Conservation (phyloP, 2,797 vertebrate species). For the Lithobates pipiens region DNA sequence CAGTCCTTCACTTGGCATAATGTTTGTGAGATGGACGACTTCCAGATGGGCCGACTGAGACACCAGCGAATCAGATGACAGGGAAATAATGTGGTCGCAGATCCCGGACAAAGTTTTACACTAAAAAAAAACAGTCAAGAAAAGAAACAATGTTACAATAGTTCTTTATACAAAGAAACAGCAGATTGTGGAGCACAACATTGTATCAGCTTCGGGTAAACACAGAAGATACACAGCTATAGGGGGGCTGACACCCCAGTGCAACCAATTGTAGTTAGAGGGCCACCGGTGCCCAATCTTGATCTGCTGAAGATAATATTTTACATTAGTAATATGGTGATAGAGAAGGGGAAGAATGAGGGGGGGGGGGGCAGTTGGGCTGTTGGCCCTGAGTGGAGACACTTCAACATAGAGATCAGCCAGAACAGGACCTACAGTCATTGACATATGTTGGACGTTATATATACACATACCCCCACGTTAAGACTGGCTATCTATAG, state of each 20-base stretch:
- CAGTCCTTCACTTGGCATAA: slow-evolving; percentile 86
- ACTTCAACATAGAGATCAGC: no score
- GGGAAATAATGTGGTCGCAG: slow-evolving; percentile 92
- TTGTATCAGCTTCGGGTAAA: background rate
- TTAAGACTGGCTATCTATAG: no score
- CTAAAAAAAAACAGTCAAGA: slow-evolving; percentile 71
- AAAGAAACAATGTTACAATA: background rate
- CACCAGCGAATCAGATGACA: slow-evolving; percentile 89
- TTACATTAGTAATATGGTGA: no score
- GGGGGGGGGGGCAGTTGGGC: no score
- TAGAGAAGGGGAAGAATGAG: no score
- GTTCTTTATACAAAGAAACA: background rate
- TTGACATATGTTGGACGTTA: no score
- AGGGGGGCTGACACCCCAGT: background rate
- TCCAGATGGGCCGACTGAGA: slow-evolving; percentile 88
- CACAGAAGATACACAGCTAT: background rate
- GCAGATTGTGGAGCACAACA: background rate
- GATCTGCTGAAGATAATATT: background rate
- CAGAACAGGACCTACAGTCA: no score
- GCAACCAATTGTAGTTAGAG: no score
- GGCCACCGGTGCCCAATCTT: no score
- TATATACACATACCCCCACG: no score
- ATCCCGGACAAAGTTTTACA: slow-evolving; percentile 93
- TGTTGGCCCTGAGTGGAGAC: no score
- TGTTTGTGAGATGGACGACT: slow-evolving; percentile 87